Evolutionary conservation across 92 coral and sea anemone species (phyloP).

Genomic region (Epizoanthus illoricatus): DNA sequence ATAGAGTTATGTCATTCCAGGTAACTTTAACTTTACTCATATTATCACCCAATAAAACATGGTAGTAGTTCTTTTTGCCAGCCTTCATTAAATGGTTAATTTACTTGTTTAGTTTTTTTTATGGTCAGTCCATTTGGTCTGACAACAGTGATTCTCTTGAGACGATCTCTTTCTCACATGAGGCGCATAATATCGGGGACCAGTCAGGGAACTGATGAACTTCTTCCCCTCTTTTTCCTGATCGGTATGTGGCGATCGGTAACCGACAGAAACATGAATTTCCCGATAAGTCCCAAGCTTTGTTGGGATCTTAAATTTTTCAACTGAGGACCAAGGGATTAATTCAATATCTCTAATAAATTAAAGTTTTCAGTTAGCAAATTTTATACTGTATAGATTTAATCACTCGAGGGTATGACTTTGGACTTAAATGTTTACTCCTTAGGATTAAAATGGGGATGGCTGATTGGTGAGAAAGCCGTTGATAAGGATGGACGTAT

Average conservation of each 20-base stretch:
- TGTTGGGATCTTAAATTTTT: slow-evolving; percentile 25
- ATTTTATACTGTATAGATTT: background rate
- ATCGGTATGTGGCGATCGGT: slow-evolving; percentile 46
- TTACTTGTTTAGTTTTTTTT: slow-evolving; percentile 34
- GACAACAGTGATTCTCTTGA: slow-evolving; percentile 37
- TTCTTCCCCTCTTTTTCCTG: slow-evolving; percentile 54
- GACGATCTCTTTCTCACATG: slow-evolving; percentile 59
- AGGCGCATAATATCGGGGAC: slow-evolving; percentile 53
- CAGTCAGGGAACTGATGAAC: slow-evolving; percentile 49
- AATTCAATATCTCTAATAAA: background rate
- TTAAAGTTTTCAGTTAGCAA: background rate
- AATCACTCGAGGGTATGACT: slow-evolving; percentile 11
- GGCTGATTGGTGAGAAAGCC: slow-evolving; percentile 2
- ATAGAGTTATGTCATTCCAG: slow-evolving; percentile 20
- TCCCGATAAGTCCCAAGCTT: slow-evolving; percentile 28
- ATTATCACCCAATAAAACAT: slow-evolving; percentile 26
- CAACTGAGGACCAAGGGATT: slow-evolving; percentile 2
- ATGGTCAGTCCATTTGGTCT: slow-evolving; percentile 42
- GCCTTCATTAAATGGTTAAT: slow-evolving; percentile 37
- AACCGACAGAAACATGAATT: slow-evolving; percentile 28
- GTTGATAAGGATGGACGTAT: background rate
- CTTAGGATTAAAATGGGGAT: background rate
- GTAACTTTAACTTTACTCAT: slow-evolving; percentile 12
- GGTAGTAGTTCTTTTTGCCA: slow-evolving; percentile 31
- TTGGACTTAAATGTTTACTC: slow-evolving; percentile 20